Evolutionary conservation across 1,140 invertebrate species (phyloP).

Genomic region (Aphaenogaster ashmeadi): DNA sequence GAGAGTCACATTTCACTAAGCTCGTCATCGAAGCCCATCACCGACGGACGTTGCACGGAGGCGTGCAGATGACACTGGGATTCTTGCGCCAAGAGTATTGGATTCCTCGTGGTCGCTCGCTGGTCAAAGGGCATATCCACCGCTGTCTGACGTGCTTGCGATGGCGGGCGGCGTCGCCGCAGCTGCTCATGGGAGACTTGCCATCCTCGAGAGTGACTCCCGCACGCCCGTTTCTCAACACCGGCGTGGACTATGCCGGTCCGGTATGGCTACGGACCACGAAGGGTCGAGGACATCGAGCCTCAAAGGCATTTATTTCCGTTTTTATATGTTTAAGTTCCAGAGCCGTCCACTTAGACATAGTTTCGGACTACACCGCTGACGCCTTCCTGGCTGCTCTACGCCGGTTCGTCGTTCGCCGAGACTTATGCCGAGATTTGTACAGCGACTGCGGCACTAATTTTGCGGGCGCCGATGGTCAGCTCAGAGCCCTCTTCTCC

Average conservation of each 20-base stretch:
- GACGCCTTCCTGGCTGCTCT: constrained; percentile 71
- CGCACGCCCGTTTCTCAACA: constrained; percentile 72
- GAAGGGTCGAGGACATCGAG: background rate
- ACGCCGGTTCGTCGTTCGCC: constrained; percentile 65
- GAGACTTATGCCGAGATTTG: constrained; percentile 64
- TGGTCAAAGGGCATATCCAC: no score
- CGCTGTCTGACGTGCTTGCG: no score
- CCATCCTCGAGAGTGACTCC: constrained; percentile 65
- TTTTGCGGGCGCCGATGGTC: constrained; percentile 75
- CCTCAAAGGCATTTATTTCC: constrained; percentile 65
- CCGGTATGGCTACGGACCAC: background rate
- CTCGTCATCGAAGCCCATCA: no score
- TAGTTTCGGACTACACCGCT: constrained; percentile 7
- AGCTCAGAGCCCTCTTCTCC: constrained; percentile 62
- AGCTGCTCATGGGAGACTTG: background rate
- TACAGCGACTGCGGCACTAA: constrained; percentile 81
- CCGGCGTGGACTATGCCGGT: constrained; percentile 82
- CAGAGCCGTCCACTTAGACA: constrained; percentile 76
- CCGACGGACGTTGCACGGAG: no score
- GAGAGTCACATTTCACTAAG: no score
- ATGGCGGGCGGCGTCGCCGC: no score
- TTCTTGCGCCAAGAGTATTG: no score
- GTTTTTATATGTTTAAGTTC: constrained; percentile 68
- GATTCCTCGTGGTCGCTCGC: no score
- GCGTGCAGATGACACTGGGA: no score